phyloP scores from a whole-genome alignment of 2,888 invertebrate species.

The Troides aeacus region DNA sequence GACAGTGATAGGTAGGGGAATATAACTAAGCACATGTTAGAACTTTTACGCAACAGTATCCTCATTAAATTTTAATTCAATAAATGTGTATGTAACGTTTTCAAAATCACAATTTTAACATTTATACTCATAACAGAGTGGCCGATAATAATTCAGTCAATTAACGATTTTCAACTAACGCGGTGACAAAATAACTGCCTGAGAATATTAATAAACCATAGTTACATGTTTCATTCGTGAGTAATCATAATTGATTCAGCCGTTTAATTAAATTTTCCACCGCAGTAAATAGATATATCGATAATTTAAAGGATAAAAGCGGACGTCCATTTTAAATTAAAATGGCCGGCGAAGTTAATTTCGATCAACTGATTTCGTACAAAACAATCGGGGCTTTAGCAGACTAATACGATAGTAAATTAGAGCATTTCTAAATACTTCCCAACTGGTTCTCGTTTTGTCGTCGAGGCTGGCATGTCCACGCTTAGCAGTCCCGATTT shows the following conservation, averaged over 20 bases:
- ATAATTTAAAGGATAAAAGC: constrained; percentile 54
- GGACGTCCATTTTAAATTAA: constrained; percentile 54
- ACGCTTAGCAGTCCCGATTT: no score
- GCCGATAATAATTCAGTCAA: constrained; percentile 6
- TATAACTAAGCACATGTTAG: no score
- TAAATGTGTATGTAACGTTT: neutral
- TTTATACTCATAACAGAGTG: neutral
- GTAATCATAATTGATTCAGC: constrained; percentile 31
- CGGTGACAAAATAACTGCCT: constrained; percentile 17
- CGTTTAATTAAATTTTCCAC: constrained; percentile 45
- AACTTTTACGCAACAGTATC: no score
- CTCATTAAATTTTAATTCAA: no score
- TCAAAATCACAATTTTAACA: neutral
- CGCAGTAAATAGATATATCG: constrained; percentile 52
- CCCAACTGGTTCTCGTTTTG: constrained; percentile 13
- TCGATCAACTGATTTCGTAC: constrained; percentile 56
- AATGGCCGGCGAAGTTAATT: constrained; percentile 54
- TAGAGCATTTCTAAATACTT: constrained; percentile 59
- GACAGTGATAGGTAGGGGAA: no score
- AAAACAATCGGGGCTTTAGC: constrained; percentile 49
- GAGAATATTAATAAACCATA: constrained; percentile 26
- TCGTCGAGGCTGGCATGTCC: no score
- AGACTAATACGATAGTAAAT: constrained; percentile 68
- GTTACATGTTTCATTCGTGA: constrained; percentile 27
- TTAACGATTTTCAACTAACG: constrained; percentile 15